Conservation (phyloP, 2,797 vertebrate species). For the Telmatherina bonti region DNA sequence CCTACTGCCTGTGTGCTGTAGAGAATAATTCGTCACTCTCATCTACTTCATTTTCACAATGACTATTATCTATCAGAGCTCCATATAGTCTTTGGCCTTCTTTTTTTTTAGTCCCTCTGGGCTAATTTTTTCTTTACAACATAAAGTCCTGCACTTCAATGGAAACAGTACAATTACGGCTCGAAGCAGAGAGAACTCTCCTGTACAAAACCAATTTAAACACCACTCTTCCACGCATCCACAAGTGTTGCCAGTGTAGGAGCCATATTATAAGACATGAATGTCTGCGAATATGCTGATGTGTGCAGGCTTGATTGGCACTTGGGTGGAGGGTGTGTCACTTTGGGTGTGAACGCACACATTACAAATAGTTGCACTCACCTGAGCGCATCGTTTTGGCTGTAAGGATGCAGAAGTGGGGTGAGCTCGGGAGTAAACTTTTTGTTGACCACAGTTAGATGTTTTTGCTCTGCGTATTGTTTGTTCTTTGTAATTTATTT, state of each 20-base stretch:
- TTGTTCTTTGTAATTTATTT: too few species aligned
- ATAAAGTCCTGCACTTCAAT: background rate
- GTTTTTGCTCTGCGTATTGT: too few species aligned
- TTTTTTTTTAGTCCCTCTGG: background rate
- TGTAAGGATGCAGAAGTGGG: too few species aligned
- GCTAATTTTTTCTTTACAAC: background rate
- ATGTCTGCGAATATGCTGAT: too few species aligned
- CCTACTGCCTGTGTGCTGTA: background rate
- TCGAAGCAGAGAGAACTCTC: background rate
- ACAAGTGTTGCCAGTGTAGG: background rate
- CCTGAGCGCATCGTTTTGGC: too few species aligned
- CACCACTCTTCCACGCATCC: background rate
- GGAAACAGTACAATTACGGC: background rate
- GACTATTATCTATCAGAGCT: background rate
- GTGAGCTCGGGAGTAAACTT: too few species aligned
- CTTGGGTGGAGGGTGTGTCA: too few species aligned
- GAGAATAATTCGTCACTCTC: background rate
- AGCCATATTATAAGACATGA: too few species aligned
- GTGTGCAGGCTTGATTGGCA: too few species aligned
- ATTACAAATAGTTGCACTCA: too few species aligned
- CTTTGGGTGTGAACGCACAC: too few species aligned
- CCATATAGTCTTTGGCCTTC: background rate
- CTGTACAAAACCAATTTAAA: background rate
- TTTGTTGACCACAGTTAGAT: too few species aligned
- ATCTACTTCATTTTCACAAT: conserved; percentile 1